A percentile compares a stretch with the other conserved stretches of the same genome.
phyloP scores from a whole-genome alignment of 2,888 invertebrate species.

The Drosophila subsilvestris region DNA sequence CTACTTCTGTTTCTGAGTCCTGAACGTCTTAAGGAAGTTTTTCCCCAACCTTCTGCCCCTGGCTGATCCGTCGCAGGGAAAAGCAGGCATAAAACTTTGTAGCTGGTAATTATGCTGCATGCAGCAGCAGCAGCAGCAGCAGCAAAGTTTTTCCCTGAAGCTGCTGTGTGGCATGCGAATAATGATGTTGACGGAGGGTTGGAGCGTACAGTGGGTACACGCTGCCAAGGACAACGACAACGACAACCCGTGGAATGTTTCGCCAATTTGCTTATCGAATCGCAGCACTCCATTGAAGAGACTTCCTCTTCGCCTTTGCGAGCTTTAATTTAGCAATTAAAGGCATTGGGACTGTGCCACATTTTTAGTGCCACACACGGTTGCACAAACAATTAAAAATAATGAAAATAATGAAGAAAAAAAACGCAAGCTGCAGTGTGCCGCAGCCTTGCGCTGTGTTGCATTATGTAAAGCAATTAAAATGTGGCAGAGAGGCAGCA shows the following conservation, averaged over 20 bases:
- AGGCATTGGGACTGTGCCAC: conserved; percentile 42
- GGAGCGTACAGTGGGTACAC: not conserved
- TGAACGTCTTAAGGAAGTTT: conserved; percentile 48
- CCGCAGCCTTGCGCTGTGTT: conserved; percentile 40
- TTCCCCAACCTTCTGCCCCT: conserved; percentile 15
- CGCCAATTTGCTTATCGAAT: conserved; percentile 29
- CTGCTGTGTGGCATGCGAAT: conserved; percentile 66
- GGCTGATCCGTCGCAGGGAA: conserved; percentile 36
- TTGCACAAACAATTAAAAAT: conserved; percentile 75
- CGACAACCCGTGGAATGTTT: conserved; percentile 3
- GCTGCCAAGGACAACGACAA: conserved; percentile 18
- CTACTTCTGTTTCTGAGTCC: conserved; percentile 49
- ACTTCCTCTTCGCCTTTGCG: not conserved
- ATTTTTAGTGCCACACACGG: conserved; percentile 54
- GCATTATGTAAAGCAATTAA: conserved; percentile 79
- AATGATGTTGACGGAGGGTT: conserved; percentile 49
- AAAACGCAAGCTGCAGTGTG: conserved; percentile 20
- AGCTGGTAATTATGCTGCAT: conserved; percentile 73
- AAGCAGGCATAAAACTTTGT: conserved; percentile 56
- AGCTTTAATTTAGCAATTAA: conserved; percentile 69
- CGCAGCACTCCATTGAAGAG: conserved; percentile 14
- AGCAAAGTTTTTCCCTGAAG: conserved; percentile 55
- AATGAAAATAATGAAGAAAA: conserved; percentile 54
- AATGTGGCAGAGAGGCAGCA: conserved; percentile 55
- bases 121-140: conserved; percentile 20